phyloP scores from a whole-genome alignment of 2,113 vertebrate species.

The Pagrus major region DNA sequence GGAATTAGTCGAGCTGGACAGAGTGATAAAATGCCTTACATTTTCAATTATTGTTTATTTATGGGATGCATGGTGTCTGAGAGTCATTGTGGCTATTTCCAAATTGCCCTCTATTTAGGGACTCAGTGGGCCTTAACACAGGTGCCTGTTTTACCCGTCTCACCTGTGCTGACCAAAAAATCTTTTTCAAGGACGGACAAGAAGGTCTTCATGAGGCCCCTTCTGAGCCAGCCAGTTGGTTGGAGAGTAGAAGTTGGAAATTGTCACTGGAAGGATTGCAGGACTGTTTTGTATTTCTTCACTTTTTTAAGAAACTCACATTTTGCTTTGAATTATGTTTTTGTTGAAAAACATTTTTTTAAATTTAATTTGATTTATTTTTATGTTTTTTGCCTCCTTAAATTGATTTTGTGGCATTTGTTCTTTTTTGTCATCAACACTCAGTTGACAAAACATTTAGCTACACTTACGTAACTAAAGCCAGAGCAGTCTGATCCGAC shows the following conservation, averaged over 20 bases:
- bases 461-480: no score
- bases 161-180: neutral
- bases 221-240: neutral
- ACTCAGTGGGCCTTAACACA: neutral
- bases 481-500: no score
- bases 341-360: no score
- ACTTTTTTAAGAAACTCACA: neutral
- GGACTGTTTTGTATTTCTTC: neutral
- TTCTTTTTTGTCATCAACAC: no score
- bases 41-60: neutral
- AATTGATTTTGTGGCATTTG: no score
- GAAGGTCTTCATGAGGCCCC: neutral
- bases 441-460: no score
- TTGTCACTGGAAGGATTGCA: neutral
- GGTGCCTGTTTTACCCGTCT: neutral
- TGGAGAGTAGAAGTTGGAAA: neutral
- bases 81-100: constrained; percentile 19
- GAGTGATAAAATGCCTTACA: neutral
- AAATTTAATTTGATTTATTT: no score
- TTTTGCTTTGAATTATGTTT: neutral
- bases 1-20: neutral
- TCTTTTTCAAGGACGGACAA: no score
- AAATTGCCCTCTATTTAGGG: neutral
- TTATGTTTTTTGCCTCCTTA: no score
- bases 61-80: neutral